Conservation (phyloP, 2,888 invertebrate species). For the Nemapogon koenigi region DNA sequence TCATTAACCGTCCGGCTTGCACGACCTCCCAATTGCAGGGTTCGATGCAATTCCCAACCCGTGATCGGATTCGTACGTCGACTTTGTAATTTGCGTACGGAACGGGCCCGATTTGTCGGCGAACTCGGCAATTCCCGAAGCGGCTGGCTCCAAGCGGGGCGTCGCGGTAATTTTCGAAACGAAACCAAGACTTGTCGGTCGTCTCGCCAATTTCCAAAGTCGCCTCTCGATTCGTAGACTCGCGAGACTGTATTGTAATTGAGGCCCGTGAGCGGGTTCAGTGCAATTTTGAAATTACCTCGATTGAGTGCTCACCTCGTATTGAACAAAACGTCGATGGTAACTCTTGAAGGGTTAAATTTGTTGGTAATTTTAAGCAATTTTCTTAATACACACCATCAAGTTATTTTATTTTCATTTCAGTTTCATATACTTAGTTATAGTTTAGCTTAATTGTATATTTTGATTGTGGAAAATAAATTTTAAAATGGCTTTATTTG, state of each 20-base stretch:
- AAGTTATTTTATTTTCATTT: no score
- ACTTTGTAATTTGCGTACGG: constrained; percentile 45
- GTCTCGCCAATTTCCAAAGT: constrained; percentile 43
- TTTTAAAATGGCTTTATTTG: no score
- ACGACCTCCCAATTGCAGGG: constrained; percentile 47
- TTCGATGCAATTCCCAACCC: constrained; percentile 47
- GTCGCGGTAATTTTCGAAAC: constrained; percentile 39
- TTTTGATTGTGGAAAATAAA: no score
- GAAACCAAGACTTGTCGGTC: constrained; percentile 1
- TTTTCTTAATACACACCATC: no score
- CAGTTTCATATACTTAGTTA: no score
- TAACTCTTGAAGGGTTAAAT: constrained; percentile 31
- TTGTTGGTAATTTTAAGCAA: constrained; percentile 31
- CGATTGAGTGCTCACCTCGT: constrained; percentile 49
- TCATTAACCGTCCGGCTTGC: constrained; percentile 40
- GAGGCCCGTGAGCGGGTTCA: constrained; percentile 43
- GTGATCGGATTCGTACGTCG: constrained; percentile 23
- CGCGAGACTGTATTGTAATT: constrained; percentile 35
- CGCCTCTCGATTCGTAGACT: constrained; percentile 35
- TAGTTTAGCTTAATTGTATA: no score
- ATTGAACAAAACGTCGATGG: constrained; percentile 23
- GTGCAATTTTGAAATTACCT: constrained; percentile 53
- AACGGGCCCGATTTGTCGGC: constrained; percentile 44
- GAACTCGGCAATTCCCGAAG: constrained; percentile 28
- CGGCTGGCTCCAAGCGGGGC: constrained; percentile 2